Evolutionary conservation across 2,888 invertebrate species (phyloP).

Genomic region (Trichopria drosophilae): DNA sequence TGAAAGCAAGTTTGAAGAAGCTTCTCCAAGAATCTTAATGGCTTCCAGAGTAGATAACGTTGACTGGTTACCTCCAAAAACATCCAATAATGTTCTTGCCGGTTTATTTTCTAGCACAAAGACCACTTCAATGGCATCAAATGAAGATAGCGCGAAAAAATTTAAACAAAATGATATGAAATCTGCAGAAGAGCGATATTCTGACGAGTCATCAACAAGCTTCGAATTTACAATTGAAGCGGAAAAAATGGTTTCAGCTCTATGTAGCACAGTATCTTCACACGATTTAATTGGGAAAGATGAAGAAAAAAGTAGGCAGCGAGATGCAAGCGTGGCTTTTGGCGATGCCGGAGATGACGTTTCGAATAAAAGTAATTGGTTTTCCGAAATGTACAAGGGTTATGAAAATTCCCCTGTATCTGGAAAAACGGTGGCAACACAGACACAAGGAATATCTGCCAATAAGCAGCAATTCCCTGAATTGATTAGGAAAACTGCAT

Average conservation of each 20-base stretch:
- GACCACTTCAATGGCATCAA: conserved; percentile 10
- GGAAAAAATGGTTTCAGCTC: conserved; percentile 66
- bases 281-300: conserved; percentile 44
- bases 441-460: conserved; percentile 37
- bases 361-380: conserved; percentile 43
- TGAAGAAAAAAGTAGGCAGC: conserved; percentile 29
- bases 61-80: conserved; percentile 1
- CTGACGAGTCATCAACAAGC: conserved; percentile 62
- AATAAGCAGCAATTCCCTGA: conserved; percentile 42
- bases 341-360: conserved; percentile 45
- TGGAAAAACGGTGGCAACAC: conserved; percentile 39
- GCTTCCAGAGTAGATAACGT: background rate
- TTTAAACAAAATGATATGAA: conserved; percentile 28
- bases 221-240: conserved; percentile 66
- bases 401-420: conserved; percentile 27
- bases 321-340: conserved; percentile 36
- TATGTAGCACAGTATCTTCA: conserved; percentile 61
- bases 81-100: no score
- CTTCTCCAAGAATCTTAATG: background rate
- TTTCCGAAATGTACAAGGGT: conserved; percentile 39
- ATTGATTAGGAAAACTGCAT: conserved; percentile 44
- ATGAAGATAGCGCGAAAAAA: conserved; percentile 15
- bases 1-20: conserved; percentile 8
- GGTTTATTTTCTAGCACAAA: no score
- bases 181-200: conserved; percentile 44